phyloP scores from a whole-genome alignment of 2,888 invertebrate species.

The Nomada fucata region DNA sequence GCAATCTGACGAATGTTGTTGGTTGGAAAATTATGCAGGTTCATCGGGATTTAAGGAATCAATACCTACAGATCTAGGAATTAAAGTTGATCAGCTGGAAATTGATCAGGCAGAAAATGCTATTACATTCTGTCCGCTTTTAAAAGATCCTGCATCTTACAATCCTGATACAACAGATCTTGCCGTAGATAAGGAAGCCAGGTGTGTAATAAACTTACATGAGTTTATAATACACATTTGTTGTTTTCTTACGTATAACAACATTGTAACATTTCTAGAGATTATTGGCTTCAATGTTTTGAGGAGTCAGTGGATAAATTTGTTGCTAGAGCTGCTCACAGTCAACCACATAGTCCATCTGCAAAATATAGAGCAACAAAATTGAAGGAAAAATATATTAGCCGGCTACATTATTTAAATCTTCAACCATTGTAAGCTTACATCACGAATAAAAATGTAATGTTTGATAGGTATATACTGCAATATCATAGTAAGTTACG shows the following conservation, averaged over 20 bases:
- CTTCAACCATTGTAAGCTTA: slow-evolving; percentile 91
- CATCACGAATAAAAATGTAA: slow-evolving; percentile 12
- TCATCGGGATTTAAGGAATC: slow-evolving; percentile 87
- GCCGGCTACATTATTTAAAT: slow-evolving; percentile 90
- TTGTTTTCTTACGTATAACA: not conserved
- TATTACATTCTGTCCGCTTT: slow-evolving; percentile 89
- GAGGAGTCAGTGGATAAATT: slow-evolving; percentile 94
- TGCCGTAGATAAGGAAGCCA: slow-evolving; percentile 92
- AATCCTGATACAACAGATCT: slow-evolving; percentile 97
- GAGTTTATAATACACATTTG: slow-evolving; percentile 10
- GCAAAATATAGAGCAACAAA: slow-evolving; percentile 92
- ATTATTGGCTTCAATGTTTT: slow-evolving; percentile 97
- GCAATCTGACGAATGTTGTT: slow-evolving; percentile 87
- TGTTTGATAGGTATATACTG: slow-evolving; percentile 9
- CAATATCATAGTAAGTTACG: slow-evolving; percentile 20
- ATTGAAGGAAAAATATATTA: slow-evolving; percentile 93
- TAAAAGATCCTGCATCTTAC: slow-evolving; percentile 92
- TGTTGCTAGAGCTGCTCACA: slow-evolving; percentile 91
- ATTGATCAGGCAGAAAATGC: slow-evolving; percentile 84
- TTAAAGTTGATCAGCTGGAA: slow-evolving; percentile 82
- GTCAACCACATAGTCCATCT: slow-evolving; percentile 90
- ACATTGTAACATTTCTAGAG: slow-evolving; percentile 78
- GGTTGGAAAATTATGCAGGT: slow-evolving; percentile 89
- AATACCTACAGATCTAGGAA: slow-evolving; percentile 82
- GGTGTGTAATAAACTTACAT: slow-evolving; percentile 83